Evolutionary conservation across 2,113 vertebrate genomes (phyloP).

Genomic region (Onychorhynchus coronatus): DNA sequence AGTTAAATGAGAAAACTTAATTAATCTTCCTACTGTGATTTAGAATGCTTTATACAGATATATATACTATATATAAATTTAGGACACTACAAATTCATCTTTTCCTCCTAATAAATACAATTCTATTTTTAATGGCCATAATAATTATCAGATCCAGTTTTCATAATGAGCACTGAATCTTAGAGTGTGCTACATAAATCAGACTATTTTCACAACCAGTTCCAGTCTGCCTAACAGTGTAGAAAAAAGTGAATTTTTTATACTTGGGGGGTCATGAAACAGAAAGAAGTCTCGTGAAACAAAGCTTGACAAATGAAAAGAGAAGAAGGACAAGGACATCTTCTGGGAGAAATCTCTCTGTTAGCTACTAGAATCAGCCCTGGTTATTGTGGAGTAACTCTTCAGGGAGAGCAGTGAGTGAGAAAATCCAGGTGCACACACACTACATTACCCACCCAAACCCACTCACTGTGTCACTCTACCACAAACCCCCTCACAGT

Average conservation of each 20-base stretch:
- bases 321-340: not conserved
- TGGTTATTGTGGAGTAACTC: not conserved
- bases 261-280: rapidly evolving
- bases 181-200: not conserved
- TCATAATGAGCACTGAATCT: not conserved
- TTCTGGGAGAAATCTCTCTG: not conserved
- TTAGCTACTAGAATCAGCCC: not conserved
- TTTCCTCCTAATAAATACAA: not conserved
- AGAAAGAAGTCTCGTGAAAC: not conserved
- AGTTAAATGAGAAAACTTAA: not conserved
- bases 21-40: not conserved
- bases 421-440: rapidly evolving
- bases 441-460: not conserved
- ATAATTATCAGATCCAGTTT: not conserved
- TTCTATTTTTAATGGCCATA: not conserved
- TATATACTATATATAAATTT: not conserved
- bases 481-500: not conserved
- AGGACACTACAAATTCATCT: not conserved
- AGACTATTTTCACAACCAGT: not conserved
- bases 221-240: not conserved
- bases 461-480: rapidly evolving
- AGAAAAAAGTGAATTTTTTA: not conserved
- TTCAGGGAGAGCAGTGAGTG: not conserved
- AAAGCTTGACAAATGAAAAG: not conserved
- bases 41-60: not conserved